These are phyloP conservation scores for Melipona beecheii DNA, from an alignment of 2,888 invertebrate species.

Conservation along the genomic window DNA sequence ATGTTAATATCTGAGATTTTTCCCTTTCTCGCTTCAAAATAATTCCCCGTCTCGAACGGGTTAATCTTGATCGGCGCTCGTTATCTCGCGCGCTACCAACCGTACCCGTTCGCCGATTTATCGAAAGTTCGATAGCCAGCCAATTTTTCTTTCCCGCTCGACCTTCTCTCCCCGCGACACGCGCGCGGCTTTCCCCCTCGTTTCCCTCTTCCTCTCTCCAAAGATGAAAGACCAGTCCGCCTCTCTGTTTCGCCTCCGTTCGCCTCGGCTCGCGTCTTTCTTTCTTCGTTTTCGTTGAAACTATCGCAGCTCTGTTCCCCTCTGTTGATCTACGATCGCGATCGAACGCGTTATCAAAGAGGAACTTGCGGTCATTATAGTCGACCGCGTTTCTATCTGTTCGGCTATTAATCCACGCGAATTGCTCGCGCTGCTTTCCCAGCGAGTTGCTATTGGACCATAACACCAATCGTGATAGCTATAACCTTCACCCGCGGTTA, in stretches of 20 bases:
- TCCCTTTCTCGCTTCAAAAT: too few relatives aligned
- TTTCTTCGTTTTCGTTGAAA: slow-evolving; percentile 26
- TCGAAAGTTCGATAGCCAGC: slow-evolving; percentile 36
- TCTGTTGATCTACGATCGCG: slow-evolving; percentile 55
- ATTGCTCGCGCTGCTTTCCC: slow-evolving; percentile 38
- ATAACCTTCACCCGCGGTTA: slow-evolving; percentile 36
- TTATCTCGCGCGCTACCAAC: slow-evolving; percentile 44
- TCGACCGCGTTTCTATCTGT: slow-evolving; percentile 63
- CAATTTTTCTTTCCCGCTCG: slow-evolving; percentile 17
- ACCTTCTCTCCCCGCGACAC: slow-evolving; percentile 3
- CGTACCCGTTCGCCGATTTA: slow-evolving; percentile 33
- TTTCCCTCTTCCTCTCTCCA: neutral
- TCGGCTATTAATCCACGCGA: slow-evolving; percentile 59
- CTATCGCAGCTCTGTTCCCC: slow-evolving; percentile 34
- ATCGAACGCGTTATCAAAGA: slow-evolving; percentile 61
- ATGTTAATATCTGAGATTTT: too few relatives aligned
- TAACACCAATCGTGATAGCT: slow-evolving; percentile 31
- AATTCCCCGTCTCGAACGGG: too few relatives aligned
- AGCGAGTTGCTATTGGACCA: neutral
- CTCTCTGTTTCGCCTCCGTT: neutral
- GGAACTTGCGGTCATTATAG: slow-evolving; percentile 61
- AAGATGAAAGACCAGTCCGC: neutral
- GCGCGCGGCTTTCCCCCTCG: neutral
- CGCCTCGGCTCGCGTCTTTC: slow-evolving; percentile 8
- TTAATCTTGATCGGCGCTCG: slow-evolving; percentile 36